Evolutionary conservation across 2,113 vertebrate genomes (phyloP).

Genomic region (Cromileptes altivelis): DNA sequence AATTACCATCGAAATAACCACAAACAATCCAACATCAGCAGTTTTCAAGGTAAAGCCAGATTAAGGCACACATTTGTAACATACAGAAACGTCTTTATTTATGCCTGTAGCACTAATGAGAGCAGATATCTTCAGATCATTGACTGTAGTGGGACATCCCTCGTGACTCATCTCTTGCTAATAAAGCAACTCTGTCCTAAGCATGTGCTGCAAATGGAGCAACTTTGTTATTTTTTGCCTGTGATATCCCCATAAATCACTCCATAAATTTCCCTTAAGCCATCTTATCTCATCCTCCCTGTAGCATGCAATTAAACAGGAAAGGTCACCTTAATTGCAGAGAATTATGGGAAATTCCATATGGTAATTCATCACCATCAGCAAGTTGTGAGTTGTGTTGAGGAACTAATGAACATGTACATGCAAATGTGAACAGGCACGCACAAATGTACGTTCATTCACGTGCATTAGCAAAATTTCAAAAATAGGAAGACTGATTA

Average conservation of each 20-base stretch:
- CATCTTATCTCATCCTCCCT: constrained; percentile 40
- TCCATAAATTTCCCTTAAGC: constrained; percentile 49
- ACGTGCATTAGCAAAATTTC: constrained; percentile 19
- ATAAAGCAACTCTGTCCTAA: constrained; percentile 36
- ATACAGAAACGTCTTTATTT: constrained; percentile 3
- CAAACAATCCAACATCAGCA: constrained; percentile 1
- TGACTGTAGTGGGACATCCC: constrained; percentile 37
- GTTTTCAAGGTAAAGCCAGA: constrained; percentile 19
- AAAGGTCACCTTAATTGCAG: constrained; percentile 74
- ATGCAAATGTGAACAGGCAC: constrained; percentile 42
- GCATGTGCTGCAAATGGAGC: constrained; percentile 55
- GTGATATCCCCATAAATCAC: constrained; percentile 40
- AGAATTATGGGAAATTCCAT: constrained; percentile 56
- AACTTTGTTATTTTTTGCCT: constrained; percentile 41
- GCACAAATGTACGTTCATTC: constrained; percentile 37
- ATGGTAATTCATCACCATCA: constrained; percentile 73
- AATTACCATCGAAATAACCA: constrained; percentile 22
- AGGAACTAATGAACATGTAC: constrained; percentile 51
- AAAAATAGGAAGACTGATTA: constrained; percentile 38
- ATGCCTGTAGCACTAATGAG: constrained; percentile 50
- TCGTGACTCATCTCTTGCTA: constrained; percentile 18
- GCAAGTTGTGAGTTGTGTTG: constrained; percentile 38
- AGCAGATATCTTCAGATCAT: constrained; percentile 24
- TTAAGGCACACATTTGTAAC: constrained; percentile 33
- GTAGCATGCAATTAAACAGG: constrained; percentile 51